Evolutionary conservation across 2,888 invertebrate species (phyloP), one percentile per base, ranked within the genome.

Genomic region (Capitulum mitella): DNA sequence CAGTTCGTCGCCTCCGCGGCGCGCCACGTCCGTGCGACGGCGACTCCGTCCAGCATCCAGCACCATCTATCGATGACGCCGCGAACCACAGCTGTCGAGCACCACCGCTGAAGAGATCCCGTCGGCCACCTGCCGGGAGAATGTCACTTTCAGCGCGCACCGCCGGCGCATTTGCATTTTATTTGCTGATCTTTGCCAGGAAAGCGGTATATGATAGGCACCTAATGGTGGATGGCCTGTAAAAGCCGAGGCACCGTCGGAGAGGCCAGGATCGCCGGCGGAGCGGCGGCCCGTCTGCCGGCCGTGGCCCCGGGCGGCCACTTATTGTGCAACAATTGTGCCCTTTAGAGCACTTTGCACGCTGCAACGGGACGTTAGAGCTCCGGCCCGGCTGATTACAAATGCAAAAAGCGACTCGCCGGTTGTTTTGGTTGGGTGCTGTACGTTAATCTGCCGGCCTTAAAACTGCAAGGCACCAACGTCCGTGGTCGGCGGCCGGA

Each of bases 321-420:
- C 64, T 64, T 64, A 64, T 64, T 64, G 64, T 64, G 64, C 64
- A 64, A 64, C 64, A 64, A 64, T 22, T 34, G 64, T 64, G n/a
- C 34, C 34, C 34, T 64, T 37, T 37, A 29, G 64, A 22, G 34
- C 58, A 22, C 1, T 64, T 64, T 64, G 64, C 64, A 64, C 34
- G 34, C 34, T 64, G 64, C 64, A 64, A 64, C 64, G 14, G 64
- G 64, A 34, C 64, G 64, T 37, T 37, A 40, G 26, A 5, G 70
- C 37, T 22, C 40, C 37, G 70, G 16, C 3, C 22, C 14, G 19
- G 19, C 70, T 70, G 70, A 70, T 70, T 70, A 70, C 70, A 6
- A 70, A 70, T 70, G 70, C 70, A 70, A 70, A 70, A 70, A 40
- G 70, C 64, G 64, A 22, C 64, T 16, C 34, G 34, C 34, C 34